A percentile compares a stretch with the other conserved stretches of the same genome.
Evolutionary conservation across 2,888 invertebrate genomes (phyloP).

Genomic region (Anagyrus pseudococci): DNA sequence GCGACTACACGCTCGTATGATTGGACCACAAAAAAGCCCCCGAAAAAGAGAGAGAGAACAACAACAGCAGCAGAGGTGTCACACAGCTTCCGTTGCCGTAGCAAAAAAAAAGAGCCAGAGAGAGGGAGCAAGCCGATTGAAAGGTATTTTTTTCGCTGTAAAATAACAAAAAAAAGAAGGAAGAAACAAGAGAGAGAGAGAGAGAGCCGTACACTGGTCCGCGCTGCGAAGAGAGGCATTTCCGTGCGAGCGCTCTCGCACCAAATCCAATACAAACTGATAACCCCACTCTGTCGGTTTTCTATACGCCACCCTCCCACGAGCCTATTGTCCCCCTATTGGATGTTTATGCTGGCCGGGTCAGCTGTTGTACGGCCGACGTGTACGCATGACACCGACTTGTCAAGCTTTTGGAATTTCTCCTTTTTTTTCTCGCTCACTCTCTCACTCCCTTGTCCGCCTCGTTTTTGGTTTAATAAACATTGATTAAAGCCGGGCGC

Average conservation of each 20-base stretch:
- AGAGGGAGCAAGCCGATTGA: not conserved
- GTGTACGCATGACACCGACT: not conserved
- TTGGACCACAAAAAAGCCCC: too few species aligned
- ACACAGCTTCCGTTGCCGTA: too few species aligned
- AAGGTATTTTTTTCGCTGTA: not conserved
- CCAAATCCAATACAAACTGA: constrained; percentile 40
- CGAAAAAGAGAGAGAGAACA: too few species aligned
- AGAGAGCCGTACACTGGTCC: not conserved
- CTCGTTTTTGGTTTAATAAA: constrained; percentile 46
- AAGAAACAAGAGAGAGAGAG: too few species aligned
- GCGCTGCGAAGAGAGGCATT: too few species aligned
- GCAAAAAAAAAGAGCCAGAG: too few species aligned
- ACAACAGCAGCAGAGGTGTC: too few species aligned
- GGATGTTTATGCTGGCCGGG: constrained; percentile 19
- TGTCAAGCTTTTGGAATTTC: constrained; percentile 4
- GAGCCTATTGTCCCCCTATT: not conserved
- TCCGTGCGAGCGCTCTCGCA: too few species aligned
- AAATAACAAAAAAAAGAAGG: not conserved
- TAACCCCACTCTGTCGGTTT: constrained; percentile 15
- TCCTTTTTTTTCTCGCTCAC: constrained; percentile 18
- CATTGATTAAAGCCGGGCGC: constrained; percentile 46
- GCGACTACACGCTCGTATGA: too few species aligned
- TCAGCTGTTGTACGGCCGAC: constrained; percentile 38
- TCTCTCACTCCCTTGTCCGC: constrained; percentile 26
- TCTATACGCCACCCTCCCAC: too few species aligned